A percentile compares a stretch with the other conserved stretches of the same genome.
Conservation (phyloP, 2,113 vertebrate genomes). For the Aplodontia rufa region DNA sequence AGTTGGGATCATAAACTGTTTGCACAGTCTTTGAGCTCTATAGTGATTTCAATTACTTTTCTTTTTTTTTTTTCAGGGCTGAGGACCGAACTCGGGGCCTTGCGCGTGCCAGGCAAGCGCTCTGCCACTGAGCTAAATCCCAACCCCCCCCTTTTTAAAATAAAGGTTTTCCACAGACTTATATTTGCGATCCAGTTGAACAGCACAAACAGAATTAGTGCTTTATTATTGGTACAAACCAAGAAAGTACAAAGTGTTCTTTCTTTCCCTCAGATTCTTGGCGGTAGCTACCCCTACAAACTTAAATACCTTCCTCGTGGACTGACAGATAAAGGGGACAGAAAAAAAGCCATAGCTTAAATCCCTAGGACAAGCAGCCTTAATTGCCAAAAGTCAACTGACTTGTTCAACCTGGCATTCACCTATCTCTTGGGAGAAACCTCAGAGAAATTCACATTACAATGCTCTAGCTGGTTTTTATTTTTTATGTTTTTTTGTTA, state of each 20-base stretch:
- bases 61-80: neutral
- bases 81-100: too few species aligned
- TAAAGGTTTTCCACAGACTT: neutral
- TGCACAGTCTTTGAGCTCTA: neutral
- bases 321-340: neutral
- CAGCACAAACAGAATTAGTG: neutral
- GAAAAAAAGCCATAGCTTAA: neutral
- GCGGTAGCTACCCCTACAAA: neutral
- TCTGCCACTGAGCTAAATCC: neutral
- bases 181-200: neutral
- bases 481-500: too few species aligned
- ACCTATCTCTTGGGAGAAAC: neutral
- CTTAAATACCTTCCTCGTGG: neutral
- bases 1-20: neutral
- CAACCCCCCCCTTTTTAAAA: neutral
- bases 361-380: conserved; percentile 35
- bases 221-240: neutral
- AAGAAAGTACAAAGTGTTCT: neutral
- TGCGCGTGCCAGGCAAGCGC: too few species aligned
- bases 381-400: conserved; percentile 6
- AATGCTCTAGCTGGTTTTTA: neutral
- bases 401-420: conserved; percentile 6
- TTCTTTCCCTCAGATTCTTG: neutral
- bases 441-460: neutral
- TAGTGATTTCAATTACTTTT: conserved; percentile 46